These are phyloP conservation scores for Ctenomys sociabilis DNA, from an alignment of 2,113 vertebrate genomes.

Conservation along the genomic window DNA sequence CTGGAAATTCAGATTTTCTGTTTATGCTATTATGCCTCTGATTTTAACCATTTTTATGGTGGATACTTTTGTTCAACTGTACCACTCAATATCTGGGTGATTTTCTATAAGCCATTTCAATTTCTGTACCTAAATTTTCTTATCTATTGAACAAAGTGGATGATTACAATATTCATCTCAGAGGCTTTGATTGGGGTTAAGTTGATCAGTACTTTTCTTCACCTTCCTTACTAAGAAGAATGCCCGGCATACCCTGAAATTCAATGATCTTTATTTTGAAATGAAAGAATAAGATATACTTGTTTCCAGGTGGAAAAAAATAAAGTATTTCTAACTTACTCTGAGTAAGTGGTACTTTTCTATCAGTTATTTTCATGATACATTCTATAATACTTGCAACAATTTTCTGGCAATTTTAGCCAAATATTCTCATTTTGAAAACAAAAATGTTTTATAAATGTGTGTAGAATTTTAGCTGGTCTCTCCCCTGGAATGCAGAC, in stretches of 20 bases:
- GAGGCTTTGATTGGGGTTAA: neutral
- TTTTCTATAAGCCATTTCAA: neutral
- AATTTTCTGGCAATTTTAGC: constrained; percentile 34
- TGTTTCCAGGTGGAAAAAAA: neutral
- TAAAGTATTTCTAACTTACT: constrained; percentile 11
- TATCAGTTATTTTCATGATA: neutral
- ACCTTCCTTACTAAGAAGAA: neutral
- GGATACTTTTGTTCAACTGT: neutral
- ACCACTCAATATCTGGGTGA: neutral
- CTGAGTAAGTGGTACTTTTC: neutral
- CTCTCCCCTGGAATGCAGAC: too few relatives aligned
- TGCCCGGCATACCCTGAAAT: neutral
- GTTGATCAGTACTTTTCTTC: neutral
- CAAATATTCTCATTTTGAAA: constrained; percentile 8
- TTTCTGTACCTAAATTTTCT: neutral
- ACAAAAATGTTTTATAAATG: neutral
- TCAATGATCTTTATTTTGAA: neutral
- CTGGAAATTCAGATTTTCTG: constrained; percentile 32
- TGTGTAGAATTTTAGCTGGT: neutral
- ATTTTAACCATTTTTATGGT: neutral
- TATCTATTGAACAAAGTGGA: neutral
- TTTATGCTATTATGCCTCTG: neutral
- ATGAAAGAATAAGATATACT: neutral
- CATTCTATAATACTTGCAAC: neutral
- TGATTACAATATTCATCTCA: constrained; percentile 25